Conservation (phyloP, 2,888 invertebrate genomes). For the Diaprepes abbreviatus region DNA sequence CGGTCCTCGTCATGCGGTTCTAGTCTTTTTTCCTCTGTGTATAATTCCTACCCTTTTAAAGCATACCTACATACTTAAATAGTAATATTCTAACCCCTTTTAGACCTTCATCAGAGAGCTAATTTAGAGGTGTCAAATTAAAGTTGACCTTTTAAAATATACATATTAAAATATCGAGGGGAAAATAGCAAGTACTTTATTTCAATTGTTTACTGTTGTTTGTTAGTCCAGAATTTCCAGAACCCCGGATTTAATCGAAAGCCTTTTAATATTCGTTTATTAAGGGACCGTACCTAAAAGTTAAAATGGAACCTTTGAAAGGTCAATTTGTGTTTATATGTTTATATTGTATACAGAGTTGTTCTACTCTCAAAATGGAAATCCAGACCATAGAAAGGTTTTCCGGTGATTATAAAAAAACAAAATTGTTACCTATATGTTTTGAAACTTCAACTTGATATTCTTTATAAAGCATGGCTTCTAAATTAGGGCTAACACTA, state of each 20-base stretch:
- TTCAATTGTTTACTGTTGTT: no score
- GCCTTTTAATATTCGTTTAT: neutral
- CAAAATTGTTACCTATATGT: no score
- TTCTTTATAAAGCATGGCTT: no score
- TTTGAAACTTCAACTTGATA: no score
- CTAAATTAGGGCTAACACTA: no score
- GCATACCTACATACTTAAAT: neutral
- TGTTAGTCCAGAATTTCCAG: neutral
- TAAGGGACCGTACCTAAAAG: conserved; percentile 19
- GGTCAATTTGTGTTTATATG: no score
- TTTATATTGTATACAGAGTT: no score
- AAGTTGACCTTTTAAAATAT: neutral
- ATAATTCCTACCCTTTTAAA: neutral
- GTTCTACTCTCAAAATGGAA: no score
- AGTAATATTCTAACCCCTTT: neutral
- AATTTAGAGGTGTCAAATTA: conserved; percentile 12
- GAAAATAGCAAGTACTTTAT: no score
- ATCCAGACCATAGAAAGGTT: no score
- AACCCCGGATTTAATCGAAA: neutral
- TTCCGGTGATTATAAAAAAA: no score
- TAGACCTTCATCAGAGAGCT: conserved; percentile 18
- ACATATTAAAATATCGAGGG: neutral
- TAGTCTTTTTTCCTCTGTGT: neutral
- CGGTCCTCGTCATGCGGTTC: no score
- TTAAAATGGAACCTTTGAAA: neutral